Conservation (phyloP, 1,140 invertebrate species). For the Drosophila fuyamai region DNA sequence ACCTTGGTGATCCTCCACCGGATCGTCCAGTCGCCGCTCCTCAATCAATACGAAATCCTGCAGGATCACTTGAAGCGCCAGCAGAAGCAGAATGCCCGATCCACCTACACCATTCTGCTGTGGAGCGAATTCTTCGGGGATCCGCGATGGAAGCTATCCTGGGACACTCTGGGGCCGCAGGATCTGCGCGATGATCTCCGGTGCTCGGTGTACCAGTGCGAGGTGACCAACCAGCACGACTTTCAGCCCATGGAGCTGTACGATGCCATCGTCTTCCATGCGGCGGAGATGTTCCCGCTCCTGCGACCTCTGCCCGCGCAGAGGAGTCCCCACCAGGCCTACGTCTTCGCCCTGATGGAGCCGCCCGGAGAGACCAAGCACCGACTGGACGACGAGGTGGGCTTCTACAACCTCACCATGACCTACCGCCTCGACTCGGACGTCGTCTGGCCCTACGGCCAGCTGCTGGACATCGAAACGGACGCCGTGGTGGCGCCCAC, state of each 20-base stretch:
- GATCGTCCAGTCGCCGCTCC: slow-evolving; percentile 48
- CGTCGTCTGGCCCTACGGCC: slow-evolving; percentile 87
- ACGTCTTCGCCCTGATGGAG: slow-evolving; percentile 77
- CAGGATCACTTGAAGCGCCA: slow-evolving; percentile 31
- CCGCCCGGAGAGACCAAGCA: slow-evolving; percentile 79
- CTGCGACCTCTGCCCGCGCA: slow-evolving; percentile 20
- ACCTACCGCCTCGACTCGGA: slow-evolving; percentile 88
- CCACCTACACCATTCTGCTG: slow-evolving; percentile 60
- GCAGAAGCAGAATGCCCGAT: not conserved
- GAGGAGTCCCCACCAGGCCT: slow-evolving; percentile 44
- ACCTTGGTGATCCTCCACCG: slow-evolving; percentile 33
- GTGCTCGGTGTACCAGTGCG: slow-evolving; percentile 69
- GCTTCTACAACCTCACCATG: slow-evolving; percentile 87
- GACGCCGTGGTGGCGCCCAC: slow-evolving; percentile 60
- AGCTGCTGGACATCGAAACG: slow-evolving; percentile 72
- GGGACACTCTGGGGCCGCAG: slow-evolving; percentile 56
- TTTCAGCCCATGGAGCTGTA: slow-evolving; percentile 74
- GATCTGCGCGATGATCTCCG: slow-evolving; percentile 58
- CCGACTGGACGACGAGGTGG: slow-evolving; percentile 49
- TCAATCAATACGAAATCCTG: slow-evolving; percentile 71
- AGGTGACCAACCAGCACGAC: slow-evolving; percentile 64
- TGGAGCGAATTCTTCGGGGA: slow-evolving; percentile 76
- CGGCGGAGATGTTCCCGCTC: slow-evolving; percentile 63
- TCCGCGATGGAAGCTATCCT: slow-evolving; percentile 64
- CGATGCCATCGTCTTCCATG: slow-evolving; percentile 84